A percentile compares a stretch with the other conserved stretches of the same genome.
Conservation (phyloP, 1,140 invertebrate genomes). For the Heliothis virescens region DNA sequence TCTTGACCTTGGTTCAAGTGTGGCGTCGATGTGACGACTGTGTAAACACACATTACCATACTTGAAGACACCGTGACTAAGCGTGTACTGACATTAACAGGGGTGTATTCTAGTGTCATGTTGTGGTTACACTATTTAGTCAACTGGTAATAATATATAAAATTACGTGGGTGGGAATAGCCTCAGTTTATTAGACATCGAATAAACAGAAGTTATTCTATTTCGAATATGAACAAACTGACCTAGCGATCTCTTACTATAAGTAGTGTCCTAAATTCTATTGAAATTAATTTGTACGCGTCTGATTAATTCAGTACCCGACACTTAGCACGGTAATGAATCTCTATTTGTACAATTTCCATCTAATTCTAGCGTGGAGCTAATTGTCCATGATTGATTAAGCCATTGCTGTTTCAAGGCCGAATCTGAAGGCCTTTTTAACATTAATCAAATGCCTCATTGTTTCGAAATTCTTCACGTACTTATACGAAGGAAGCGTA, state of each 20-base stretch:
- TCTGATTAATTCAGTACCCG: neutral
- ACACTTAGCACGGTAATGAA: constrained; percentile 8
- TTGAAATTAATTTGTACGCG: neutral
- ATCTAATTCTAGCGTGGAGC: constrained; percentile 37
- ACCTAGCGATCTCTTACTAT: neutral
- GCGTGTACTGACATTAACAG: constrained; percentile 44
- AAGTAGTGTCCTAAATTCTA: no score
- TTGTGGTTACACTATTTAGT: neutral
- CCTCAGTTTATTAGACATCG: no score
- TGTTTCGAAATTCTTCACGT: constrained; percentile 3
- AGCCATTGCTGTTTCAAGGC: constrained; percentile 16
- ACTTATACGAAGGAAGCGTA: neutral
- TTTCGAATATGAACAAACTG: neutral
- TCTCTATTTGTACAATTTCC: constrained; percentile 18
- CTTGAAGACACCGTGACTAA: constrained; percentile 63
- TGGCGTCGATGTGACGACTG: constrained; percentile 64
- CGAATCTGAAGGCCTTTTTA: constrained; percentile 12
- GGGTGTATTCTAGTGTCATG: constrained; percentile 38
- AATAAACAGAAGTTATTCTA: no score
- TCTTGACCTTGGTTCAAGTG: constrained; percentile 60
- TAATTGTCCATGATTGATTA: constrained; percentile 40
- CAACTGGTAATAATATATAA: no score
- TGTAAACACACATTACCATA: constrained; percentile 70
- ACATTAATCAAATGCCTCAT: constrained; percentile 33
- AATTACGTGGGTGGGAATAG: no score